phyloP scores from a whole-genome alignment of 53 echinoderm and acorn worm species.

The Arbacia lixula region DNA sequence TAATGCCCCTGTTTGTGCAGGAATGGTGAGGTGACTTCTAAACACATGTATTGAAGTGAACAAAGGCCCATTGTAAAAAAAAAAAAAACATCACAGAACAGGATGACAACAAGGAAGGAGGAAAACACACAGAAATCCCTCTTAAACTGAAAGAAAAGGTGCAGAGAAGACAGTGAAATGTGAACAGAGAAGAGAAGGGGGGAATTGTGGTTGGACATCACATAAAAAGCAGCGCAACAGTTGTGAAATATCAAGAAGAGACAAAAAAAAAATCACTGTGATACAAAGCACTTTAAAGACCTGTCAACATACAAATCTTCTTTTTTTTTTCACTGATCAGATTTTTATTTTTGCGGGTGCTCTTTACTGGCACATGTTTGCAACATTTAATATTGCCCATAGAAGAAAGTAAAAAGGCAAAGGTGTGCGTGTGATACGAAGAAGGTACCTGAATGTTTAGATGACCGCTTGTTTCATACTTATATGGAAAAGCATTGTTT shows the following conservation, averaged over 20 bases:
- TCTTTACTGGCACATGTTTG: too few relatives aligned
- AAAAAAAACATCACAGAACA: neutral
- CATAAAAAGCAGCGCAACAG: slow-evolving; percentile 28
- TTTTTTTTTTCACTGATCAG: neutral
- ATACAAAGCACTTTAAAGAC: neutral
- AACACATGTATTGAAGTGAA: too few relatives aligned
- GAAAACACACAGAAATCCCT: neutral
- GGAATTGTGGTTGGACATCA: too few relatives aligned
- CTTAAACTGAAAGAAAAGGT: neutral
- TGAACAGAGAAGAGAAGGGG: too few relatives aligned
- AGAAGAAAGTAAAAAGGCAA: too few relatives aligned
- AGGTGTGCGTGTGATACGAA: too few relatives aligned
- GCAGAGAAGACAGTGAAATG: neutral
- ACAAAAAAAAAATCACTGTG: neutral
- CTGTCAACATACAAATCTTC: neutral
- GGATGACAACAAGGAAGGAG: neutral
- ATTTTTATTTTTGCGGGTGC: neutral
- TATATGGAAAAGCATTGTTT: slow-evolving; percentile 23
- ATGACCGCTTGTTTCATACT: slow-evolving; percentile 50
- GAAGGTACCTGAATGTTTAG: slow-evolving; percentile 48
- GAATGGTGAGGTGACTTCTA: too few relatives aligned
- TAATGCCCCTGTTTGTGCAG: too few relatives aligned
- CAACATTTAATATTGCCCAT: too few relatives aligned
- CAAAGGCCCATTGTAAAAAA: slow-evolving; percentile 3
- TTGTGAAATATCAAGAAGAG: slow-evolving; percentile 50